Evolutionary conservation across 1,140 invertebrate species (phyloP).

Genomic region (Nixonia krombeini): DNA sequence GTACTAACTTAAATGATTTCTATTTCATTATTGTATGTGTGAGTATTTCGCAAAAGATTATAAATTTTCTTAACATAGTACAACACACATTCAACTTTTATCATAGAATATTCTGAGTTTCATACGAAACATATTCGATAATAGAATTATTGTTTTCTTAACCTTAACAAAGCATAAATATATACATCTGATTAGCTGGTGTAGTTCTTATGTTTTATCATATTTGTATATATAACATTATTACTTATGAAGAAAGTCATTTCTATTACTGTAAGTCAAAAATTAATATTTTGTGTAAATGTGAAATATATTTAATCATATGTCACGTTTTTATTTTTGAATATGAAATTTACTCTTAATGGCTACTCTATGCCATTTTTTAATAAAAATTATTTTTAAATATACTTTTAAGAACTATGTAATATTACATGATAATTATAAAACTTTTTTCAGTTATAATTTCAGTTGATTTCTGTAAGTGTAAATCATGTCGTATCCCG

Average conservation of each 20-base stretch:
- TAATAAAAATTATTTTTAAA: constrained; percentile 2
- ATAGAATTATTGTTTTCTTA: too few relatives aligned
- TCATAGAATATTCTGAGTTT: too few relatives aligned
- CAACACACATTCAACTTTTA: too few relatives aligned
- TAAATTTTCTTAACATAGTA: not conserved
- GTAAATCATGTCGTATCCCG: constrained; percentile 67
- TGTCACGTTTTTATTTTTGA: constrained; percentile 3
- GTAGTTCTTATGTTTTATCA: too few relatives aligned
- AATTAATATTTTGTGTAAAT: too few relatives aligned
- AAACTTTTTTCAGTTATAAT: too few relatives aligned
- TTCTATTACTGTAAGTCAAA: too few relatives aligned
- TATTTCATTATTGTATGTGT: not conserved
- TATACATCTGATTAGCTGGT: too few relatives aligned
- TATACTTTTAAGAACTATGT: constrained; percentile 3
- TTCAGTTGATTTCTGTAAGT: too few relatives aligned
- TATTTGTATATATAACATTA: too few relatives aligned
- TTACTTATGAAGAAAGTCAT: too few relatives aligned
- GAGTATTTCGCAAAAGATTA: not conserved
- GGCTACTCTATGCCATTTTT: not conserved
- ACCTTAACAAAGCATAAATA: too few relatives aligned
- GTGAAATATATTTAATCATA: constrained; percentile 1
- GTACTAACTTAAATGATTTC: not conserved
- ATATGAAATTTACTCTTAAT: constrained; percentile 1
- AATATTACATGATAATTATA: not conserved
- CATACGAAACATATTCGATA: not conserved